These are phyloP conservation scores for Mesocricetus auratus DNA, from an alignment of 2,113 vertebrate genomes.

Conservation along the genomic window DNA sequence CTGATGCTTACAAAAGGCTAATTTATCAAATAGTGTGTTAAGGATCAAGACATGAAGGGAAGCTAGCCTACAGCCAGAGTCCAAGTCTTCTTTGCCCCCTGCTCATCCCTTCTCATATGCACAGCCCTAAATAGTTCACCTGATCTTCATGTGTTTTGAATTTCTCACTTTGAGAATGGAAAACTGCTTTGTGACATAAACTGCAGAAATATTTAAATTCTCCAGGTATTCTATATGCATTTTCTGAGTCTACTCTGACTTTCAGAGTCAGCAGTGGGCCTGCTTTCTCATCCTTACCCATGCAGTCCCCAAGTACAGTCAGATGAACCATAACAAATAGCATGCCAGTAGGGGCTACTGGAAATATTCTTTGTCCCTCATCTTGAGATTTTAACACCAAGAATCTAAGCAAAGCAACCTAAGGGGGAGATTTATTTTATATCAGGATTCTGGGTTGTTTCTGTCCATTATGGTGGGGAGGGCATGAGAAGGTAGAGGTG, in stretches of 20 bases:
- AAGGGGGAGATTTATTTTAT: not conserved
- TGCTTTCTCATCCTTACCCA: not conserved
- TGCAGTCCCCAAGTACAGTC: not conserved
- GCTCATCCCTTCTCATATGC: not conserved
- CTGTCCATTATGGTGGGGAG: not conserved
- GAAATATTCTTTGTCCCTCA: not conserved
- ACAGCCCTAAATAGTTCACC: not conserved
- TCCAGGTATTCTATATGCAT: not conserved
- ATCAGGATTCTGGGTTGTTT: not conserved
- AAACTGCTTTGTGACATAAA: not conserved
- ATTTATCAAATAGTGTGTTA: not conserved
- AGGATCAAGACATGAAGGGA: not conserved
- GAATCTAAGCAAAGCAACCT: not conserved
- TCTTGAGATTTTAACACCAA: not conserved
- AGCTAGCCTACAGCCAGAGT: no score
- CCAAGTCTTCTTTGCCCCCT: not conserved
- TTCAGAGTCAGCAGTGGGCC: not conserved
- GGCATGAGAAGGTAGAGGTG: not conserved
- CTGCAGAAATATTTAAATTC: not conserved
- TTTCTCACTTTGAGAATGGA: not conserved
- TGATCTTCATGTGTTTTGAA: not conserved
- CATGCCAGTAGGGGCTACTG: not conserved
- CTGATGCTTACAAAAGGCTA: not conserved
- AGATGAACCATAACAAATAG: not conserved
- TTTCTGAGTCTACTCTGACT: not conserved